Evolutionary conservation across 2,888 invertebrate species (phyloP).

Genomic region (Tenthredo distinguenda): DNA sequence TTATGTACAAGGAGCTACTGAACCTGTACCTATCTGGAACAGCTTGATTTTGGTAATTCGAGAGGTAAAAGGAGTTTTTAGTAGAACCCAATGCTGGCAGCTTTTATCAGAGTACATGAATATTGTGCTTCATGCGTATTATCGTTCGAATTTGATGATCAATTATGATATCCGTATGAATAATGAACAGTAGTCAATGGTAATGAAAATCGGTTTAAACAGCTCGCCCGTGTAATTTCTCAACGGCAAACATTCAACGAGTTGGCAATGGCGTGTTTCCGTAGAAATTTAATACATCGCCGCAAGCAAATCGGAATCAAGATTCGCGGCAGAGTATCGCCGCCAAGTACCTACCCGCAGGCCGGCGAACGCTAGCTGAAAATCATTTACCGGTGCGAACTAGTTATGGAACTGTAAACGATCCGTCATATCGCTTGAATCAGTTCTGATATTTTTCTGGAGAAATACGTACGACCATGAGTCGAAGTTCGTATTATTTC

Average conservation of each 20-base stretch:
- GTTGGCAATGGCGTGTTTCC: not conserved
- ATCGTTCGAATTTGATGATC: too few species aligned
- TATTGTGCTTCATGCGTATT: not conserved
- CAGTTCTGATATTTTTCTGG: not conserved
- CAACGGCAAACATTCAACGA: constrained; percentile 37
- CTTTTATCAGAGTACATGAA: not conserved
- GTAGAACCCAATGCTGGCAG: not conserved
- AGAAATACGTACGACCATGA: not conserved
- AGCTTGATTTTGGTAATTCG: not conserved
- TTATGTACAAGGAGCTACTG: not conserved
- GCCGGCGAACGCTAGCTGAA: not conserved
- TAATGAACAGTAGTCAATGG: constrained; percentile 1
- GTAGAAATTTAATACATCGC: constrained; percentile 23
- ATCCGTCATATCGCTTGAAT: not conserved
- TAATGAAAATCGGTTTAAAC: constrained; percentile 23
- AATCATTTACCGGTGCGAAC: constrained; percentile 7
- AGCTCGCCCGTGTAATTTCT: constrained; percentile 18
- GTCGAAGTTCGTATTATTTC: not conserved
- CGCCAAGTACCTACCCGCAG: not conserved
- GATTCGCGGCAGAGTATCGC: constrained; percentile 11
- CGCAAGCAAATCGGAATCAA: constrained; percentile 8
- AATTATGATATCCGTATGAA: not conserved
- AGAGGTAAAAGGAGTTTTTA: not conserved
- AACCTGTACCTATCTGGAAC: not conserved
- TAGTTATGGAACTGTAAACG: not conserved